These are phyloP conservation scores for Varanus komodoensis DNA, from an alignment of 2,113 vertebrate genomes.

Conservation along the genomic window DNA sequence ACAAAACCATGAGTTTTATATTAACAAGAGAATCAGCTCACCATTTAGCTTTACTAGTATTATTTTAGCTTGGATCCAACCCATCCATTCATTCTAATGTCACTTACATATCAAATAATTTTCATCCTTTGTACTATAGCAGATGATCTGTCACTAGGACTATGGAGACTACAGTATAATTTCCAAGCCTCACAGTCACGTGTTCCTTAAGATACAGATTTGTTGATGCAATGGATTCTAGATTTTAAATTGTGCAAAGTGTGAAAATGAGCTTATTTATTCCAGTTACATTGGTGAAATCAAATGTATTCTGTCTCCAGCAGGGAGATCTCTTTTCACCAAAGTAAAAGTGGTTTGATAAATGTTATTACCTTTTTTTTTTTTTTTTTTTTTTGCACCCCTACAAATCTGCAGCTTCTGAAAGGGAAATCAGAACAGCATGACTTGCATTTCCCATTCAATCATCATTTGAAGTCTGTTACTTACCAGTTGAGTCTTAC, in stretches of 20 bases:
- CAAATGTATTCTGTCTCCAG: neutral
- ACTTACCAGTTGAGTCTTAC: slow-evolving; percentile 28
- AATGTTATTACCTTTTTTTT: neutral
- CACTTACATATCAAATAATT: neutral
- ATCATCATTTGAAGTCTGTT: neutral
- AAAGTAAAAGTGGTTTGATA: neutral
- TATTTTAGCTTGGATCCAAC: neutral
- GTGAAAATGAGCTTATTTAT: neutral
- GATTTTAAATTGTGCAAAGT: neutral
- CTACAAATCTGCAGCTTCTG: neutral
- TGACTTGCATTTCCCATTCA: neutral
- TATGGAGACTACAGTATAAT: neutral
- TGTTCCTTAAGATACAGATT: neutral
- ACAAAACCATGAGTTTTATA: neutral
- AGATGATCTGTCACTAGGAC: neutral
- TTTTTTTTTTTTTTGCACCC: neutral
- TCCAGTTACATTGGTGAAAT: neutral
- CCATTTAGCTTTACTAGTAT: neutral
- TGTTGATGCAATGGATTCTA: neutral
- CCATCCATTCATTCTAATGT: neutral
- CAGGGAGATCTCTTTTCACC: neutral
- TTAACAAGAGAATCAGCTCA: neutral
- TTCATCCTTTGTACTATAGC: neutral
- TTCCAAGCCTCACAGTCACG: neutral
- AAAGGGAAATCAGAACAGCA: slow-evolving; percentile 12